Percentiles rank a stretch among this genome's conserved stretches.
These are phyloP conservation scores for Labeo calbasu DNA, from an alignment of 2,797 vertebrate species.

Conservation along the genomic window DNA sequence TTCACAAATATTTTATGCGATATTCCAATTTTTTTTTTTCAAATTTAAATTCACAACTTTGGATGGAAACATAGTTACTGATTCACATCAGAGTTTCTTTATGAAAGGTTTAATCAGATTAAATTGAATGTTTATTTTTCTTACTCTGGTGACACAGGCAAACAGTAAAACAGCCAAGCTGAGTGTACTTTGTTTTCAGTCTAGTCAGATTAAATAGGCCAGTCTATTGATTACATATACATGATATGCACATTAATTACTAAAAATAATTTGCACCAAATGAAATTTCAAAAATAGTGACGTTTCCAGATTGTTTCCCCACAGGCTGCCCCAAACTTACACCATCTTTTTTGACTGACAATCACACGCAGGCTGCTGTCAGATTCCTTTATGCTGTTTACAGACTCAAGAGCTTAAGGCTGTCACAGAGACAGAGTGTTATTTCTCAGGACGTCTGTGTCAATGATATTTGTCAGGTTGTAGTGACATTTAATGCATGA, in stretches of 20 bases:
- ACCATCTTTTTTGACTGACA: constrained; percentile 2
- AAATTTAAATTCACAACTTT: too few species aligned
- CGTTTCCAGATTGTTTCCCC: neutral
- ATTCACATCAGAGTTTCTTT: neutral
- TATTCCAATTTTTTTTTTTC: too few species aligned
- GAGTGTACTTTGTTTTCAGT: neutral
- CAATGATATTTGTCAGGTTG: neutral
- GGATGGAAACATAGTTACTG: too few species aligned
- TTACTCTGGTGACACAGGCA: neutral
- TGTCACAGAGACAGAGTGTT: constrained; percentile 8
- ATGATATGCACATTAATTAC: neutral
- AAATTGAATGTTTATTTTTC: neutral
- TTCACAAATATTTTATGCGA: too few species aligned
- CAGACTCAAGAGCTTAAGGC: neutral
- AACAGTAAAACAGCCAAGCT: neutral
- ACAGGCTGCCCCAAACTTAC: neutral
- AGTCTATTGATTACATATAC: neutral
- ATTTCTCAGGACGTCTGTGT: neutral
- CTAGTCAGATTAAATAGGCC: neutral
- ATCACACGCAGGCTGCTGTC: neutral
- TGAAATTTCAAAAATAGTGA: neutral
- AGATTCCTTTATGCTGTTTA: neutral
- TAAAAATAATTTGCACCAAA: neutral
- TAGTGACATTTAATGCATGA: neutral
- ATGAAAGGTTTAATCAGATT: neutral